These are phyloP conservation scores for Arrhamphus sclerolepis DNA, from an alignment of 2,797 vertebrate genomes.

Conservation along the genomic window DNA sequence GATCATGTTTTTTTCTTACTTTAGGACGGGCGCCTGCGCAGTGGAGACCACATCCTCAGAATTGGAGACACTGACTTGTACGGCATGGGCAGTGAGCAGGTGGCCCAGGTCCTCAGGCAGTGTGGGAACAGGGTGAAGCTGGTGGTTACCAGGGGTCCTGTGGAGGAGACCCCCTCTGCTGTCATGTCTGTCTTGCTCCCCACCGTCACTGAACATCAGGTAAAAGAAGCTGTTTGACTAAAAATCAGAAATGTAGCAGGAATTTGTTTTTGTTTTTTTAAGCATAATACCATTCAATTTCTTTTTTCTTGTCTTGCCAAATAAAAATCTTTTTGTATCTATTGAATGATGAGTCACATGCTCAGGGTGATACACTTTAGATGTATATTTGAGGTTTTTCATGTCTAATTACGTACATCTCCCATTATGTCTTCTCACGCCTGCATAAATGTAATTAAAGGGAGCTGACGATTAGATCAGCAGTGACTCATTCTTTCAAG, in stretches of 20 bases:
- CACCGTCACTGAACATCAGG: constrained; percentile 85
- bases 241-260: neutral
- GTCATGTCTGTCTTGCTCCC: constrained; percentile 73
- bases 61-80: constrained; percentile 94
- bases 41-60: constrained; percentile 95
- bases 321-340: no score
- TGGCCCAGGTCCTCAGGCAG: constrained; percentile 95
- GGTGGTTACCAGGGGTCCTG: constrained; percentile 90
- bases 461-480: constrained; percentile 24
- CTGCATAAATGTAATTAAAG: constrained; percentile 21
- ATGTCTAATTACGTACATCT: constrained; percentile 11
- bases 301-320: no score
- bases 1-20: neutral
- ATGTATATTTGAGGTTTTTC: neutral
- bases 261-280: neutral
- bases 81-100: constrained; percentile 97
- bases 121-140: constrained; percentile 93
- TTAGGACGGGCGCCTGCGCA: constrained; percentile 91
- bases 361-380: no score
- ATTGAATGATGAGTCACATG: no score
- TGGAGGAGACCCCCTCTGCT: constrained; percentile 75
- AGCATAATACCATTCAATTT: neutral
- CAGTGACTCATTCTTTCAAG: constrained; percentile 29
- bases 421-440: constrained; percentile 7
- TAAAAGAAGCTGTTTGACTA: constrained; percentile 41